Evolutionary conservation across 1,140 invertebrate genomes (phyloP).

Genomic region (Drosophila sechellia): DNA sequence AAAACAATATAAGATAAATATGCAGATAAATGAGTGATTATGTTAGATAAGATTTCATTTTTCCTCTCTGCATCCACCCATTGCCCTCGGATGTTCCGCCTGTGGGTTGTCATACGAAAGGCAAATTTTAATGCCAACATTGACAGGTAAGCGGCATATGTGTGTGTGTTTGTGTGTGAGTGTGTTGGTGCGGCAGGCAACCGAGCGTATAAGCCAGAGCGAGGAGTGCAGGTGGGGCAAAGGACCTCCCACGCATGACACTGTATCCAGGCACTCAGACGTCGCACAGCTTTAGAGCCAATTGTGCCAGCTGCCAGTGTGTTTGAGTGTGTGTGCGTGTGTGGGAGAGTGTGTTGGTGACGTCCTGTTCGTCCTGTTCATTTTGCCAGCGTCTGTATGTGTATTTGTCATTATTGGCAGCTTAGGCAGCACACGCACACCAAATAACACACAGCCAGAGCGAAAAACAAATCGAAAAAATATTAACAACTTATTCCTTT

Average conservation of each 20-base stretch:
- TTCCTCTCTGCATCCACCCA: slow-evolving; percentile 5
- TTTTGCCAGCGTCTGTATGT: neutral
- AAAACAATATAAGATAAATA: no score
- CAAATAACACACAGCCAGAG: slow-evolving; percentile 5
- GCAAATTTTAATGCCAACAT: slow-evolving; percentile 82
- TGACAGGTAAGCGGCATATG: slow-evolving; percentile 63
- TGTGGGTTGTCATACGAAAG: slow-evolving; percentile 70
- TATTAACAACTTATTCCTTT: slow-evolving; percentile 75
- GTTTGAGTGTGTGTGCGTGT: slow-evolving; percentile 13
- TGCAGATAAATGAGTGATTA: no score
- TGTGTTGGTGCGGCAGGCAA: slow-evolving; percentile 36
- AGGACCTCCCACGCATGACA: slow-evolving; percentile 37
- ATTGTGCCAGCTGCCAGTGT: slow-evolving; percentile 36
- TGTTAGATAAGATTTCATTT: neutral
- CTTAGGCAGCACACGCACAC: slow-evolving; percentile 40
- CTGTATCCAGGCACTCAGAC: slow-evolving; percentile 75
- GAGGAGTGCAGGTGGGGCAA: neutral
- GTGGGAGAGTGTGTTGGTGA: neutral
- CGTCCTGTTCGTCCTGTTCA: neutral
- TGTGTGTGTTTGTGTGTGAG: slow-evolving; percentile 30
- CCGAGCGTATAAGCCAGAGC: slow-evolving; percentile 67
- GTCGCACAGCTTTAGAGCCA: slow-evolving; percentile 66
- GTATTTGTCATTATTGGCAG: slow-evolving; percentile 68
- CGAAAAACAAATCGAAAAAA: slow-evolving; percentile 71
- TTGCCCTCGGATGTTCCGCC: slow-evolving; percentile 10